phyloP scores from a whole-genome alignment of 1,140 invertebrate species.

The Brachionus calyciflorus region DNA sequence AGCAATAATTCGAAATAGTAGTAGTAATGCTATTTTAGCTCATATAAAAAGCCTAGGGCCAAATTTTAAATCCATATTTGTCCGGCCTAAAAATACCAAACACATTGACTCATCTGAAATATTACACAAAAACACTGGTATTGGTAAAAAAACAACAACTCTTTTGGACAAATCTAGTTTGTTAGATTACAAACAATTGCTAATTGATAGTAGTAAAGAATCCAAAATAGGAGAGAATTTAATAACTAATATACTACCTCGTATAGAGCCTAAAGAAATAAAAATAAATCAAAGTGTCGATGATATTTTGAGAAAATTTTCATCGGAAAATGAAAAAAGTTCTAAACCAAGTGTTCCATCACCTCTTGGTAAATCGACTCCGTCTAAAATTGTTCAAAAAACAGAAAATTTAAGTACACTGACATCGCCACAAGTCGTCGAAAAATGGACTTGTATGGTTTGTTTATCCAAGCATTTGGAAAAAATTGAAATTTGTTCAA shows the following conservation, averaged over 20 bases:
- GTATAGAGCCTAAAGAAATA: neutral
- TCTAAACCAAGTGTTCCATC: too few relatives aligned
- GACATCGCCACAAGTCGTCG: neutral
- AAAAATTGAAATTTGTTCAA: slow-evolving; percentile 17
- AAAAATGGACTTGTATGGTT: slow-evolving; percentile 44
- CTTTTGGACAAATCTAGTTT: too few relatives aligned
- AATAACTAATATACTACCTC: neutral
- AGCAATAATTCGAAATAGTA: slow-evolving; percentile 22
- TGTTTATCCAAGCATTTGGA: slow-evolving; percentile 4
- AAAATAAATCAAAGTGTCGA: slow-evolving; percentile 19
- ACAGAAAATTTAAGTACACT: neutral
- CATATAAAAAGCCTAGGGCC: slow-evolving; percentile 37
- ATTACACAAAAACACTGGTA: neutral
- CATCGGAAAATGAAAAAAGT: slow-evolving; percentile 4
- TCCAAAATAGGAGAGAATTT: neutral
- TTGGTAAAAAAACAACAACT: neutral
- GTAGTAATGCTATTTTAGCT: slow-evolving; percentile 25
- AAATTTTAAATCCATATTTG: slow-evolving; percentile 32
- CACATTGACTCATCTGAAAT: neutral
- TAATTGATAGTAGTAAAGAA: neutral
- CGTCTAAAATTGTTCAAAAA: neutral
- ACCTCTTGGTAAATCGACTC: neutral
- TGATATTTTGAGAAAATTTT: neutral
- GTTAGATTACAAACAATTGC: neutral
- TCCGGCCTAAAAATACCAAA: slow-evolving; percentile 18